A percentile compares a stretch with the other conserved stretches of the same genome.
These are phyloP conservation scores for Idaea biselata DNA, from an alignment of 2,888 invertebrate genomes.

Conservation along the genomic window DNA sequence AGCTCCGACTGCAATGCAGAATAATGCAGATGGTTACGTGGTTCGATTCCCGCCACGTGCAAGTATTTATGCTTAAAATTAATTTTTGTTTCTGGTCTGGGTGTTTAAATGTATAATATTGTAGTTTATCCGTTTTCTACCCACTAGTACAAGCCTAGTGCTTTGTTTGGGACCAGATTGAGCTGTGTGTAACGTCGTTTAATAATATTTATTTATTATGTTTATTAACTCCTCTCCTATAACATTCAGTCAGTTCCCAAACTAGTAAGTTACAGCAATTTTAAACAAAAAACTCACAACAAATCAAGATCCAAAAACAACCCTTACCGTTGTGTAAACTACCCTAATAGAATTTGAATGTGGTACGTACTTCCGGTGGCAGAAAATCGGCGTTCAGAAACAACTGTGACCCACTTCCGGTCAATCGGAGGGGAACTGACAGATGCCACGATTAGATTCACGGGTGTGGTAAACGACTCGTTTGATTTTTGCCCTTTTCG, in stretches of 20 bases:
- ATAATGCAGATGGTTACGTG: too few relatives aligned
- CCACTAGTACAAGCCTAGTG: too few relatives aligned
- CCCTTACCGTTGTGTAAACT: slow-evolving; percentile 60
- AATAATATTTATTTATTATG: too few relatives aligned
- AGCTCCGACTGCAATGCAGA: too few relatives aligned
- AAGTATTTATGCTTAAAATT: too few relatives aligned
- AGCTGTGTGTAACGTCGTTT: too few relatives aligned
- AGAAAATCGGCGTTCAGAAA: slow-evolving; percentile 76
- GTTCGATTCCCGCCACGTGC: too few relatives aligned
- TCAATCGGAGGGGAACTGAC: slow-evolving; percentile 69
- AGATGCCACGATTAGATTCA: slow-evolving; percentile 77
- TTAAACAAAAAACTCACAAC: slow-evolving; percentile 30
- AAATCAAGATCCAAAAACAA: slow-evolving; percentile 43
- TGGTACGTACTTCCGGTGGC: slow-evolving; percentile 77
- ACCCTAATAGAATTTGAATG: slow-evolving; percentile 77
- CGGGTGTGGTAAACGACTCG: slow-evolving; percentile 60
- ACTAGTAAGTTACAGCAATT: slow-evolving; percentile 2
- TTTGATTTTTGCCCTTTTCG: slow-evolving; percentile 48
- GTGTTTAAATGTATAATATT: too few relatives aligned
- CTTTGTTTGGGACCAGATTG: too few relatives aligned
- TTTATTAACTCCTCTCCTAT: not conserved
- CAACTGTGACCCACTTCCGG: slow-evolving; percentile 78
- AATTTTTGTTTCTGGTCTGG: too few relatives aligned
- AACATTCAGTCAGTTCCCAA: not conserved
- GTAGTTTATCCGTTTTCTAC: too few relatives aligned